Conservation (phyloP, 2,113 vertebrate genomes). For the Excalfactoria chinensis region DNA sequence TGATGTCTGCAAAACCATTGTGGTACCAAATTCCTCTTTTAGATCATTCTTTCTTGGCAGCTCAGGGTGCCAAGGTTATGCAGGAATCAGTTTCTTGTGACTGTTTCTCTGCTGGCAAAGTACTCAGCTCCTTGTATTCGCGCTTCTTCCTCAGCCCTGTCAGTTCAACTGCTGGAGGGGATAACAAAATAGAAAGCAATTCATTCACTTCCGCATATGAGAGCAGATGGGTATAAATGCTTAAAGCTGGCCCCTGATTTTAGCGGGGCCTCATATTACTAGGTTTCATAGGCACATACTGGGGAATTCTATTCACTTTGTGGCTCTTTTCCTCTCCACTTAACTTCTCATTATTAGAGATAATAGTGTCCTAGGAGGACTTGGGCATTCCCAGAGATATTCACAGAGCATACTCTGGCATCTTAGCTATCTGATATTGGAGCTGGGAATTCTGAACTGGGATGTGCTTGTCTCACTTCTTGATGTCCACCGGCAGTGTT, state of each 20-base stretch:
- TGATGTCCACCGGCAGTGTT: rapidly evolving
- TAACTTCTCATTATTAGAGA: background rate
- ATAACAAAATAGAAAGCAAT: background rate
- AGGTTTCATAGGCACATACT: background rate
- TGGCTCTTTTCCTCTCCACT: background rate
- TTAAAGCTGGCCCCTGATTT: background rate
- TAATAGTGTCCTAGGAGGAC: background rate
- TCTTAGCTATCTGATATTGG: background rate
- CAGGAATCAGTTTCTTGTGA: background rate
- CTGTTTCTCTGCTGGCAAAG: background rate
- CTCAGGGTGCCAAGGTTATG: background rate
- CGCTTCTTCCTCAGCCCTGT: background rate
- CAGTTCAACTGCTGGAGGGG: background rate
- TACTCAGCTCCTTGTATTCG: background rate
- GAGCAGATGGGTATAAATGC: background rate
- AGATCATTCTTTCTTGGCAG: constrained; percentile 17
- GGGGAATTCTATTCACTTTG: background rate
- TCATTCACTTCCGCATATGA: background rate
- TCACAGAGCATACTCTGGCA: background rate
- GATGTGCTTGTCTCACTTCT: background rate
- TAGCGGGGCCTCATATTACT: background rate
- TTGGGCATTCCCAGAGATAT: background rate
- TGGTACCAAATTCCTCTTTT: constrained; percentile 15
- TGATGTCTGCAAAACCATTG: constrained; percentile 38
- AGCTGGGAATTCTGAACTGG: background rate